Evolutionary conservation across 2,113 vertebrate genomes (phyloP).

Genomic region (Haemorhous mexicanus): DNA sequence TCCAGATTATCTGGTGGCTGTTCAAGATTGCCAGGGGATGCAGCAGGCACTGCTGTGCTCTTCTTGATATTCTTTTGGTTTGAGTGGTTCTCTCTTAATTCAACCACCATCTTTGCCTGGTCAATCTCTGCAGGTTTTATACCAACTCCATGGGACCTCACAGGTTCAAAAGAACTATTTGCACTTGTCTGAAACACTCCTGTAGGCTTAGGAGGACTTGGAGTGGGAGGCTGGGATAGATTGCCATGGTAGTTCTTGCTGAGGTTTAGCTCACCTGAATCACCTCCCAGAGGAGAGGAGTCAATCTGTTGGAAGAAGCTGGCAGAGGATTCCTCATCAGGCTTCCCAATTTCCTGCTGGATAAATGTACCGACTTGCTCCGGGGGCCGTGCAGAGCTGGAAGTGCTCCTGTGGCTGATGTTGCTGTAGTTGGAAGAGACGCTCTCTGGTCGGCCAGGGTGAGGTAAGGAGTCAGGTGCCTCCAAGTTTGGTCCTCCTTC

Average conservation of each 20-base stretch:
- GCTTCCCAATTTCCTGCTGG: slow-evolving; percentile 91
- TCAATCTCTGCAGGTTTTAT: slow-evolving; percentile 85
- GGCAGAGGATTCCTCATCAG: slow-evolving; percentile 76
- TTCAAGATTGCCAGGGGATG: slow-evolving; percentile 87
- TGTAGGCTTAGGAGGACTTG: slow-evolving; percentile 94
- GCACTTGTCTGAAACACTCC: slow-evolving; percentile 93
- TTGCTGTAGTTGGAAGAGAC: slow-evolving; percentile 86
- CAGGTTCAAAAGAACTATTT: slow-evolving; percentile 96
- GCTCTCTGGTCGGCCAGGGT: slow-evolving; percentile 80
- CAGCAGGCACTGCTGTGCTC: neutral
- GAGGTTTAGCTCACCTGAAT: slow-evolving; percentile 44
- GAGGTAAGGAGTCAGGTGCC: slow-evolving; percentile 75
- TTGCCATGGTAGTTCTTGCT: slow-evolving; percentile 66
- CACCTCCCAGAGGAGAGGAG: slow-evolving; percentile 80
- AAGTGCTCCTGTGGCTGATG: slow-evolving; percentile 80
- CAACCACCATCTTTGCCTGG: slow-evolving; percentile 85
- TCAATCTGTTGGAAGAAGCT: slow-evolving; percentile 96
- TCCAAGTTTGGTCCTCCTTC: slow-evolving; percentile 86
- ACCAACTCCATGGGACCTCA: slow-evolving; percentile 85
- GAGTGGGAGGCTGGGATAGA: slow-evolving; percentile 79
- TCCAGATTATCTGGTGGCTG: slow-evolving; percentile 96
- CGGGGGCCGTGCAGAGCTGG: slow-evolving; percentile 70
- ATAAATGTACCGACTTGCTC: slow-evolving; percentile 88
- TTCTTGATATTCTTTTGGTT: slow-evolving; percentile 30
- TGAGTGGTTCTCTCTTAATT: slow-evolving; percentile 68